Evolutionary conservation across 2,797 vertebrate species (phyloP), one percentile per base, ranked within the genome.

Genomic region (Cercopithecus hamlyni): DNA sequence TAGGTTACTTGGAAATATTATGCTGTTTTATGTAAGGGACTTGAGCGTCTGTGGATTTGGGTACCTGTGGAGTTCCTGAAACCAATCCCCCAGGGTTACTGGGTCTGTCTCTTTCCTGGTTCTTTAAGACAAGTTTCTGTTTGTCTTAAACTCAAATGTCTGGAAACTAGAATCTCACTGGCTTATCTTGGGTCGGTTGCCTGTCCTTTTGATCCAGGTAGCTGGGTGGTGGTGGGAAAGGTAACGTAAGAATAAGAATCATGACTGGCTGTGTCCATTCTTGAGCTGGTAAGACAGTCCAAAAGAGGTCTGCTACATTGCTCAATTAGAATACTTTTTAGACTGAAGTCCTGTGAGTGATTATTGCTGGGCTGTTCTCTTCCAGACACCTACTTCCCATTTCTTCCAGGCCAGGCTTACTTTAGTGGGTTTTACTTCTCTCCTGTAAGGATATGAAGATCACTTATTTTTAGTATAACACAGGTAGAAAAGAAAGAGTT

Each of bases 121-220:
- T 64, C 24, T 57, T 26, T 30, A 61, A 61, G 27, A 61, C 58
- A 30, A 30, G 58, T 30, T 61, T 61, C 5, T 61, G 58, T 61
- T 61, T 61, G 58, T 87, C 50, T 80, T 94, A 77, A 97, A 52
- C 26, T n/a, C 39, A 27, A 30, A 57, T 94, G 94, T 97, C 73
- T 95, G 41, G 80, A 20, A 64, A 22, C 36, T 88, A n/a, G 57
- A 64, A 48, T 93, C 85, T 72, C 30, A 83, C 79, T 67, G 57
- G 39, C 27, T 33, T 27, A 22, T 85, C 2, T 76, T 50, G 48
- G 81, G 41, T 92, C 48, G 85, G 75, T 20, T 67, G 41, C 52
- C 33, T 80, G 6, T 30, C 5, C 48, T n/a, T 6, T 64, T 82
- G 50, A 91, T 83, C 52, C 72, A 94, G 64, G 77, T 92, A 39